Evolutionary conservation across 2,888 invertebrate species (phyloP), one percentile per base, ranked within the genome.

Genomic region (Stenotaenia linearis): DNA sequence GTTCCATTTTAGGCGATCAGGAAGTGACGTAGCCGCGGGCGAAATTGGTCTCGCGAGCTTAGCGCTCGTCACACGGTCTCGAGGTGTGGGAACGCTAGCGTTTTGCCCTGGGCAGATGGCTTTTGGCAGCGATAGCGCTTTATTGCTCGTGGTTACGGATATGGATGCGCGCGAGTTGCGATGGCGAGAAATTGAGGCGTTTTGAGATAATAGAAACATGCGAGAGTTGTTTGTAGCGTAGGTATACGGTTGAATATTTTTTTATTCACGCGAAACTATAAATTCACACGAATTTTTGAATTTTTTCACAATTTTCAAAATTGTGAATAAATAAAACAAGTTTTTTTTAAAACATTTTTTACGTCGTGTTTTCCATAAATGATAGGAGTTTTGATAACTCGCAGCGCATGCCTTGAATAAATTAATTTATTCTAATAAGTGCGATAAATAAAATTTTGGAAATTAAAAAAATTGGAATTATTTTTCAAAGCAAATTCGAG

Each of bases 81-180:
- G 25, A 69, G 69, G 69, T 69, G 69, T 69, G 69, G 69, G 69
- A 69, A 69, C 69, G 69, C 69, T 69, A 69, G 69, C 69, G 28
- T 69, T 69, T 69, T 69, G 69, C 69, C 28, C n/a, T 25, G 28
- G 69, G 69, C 69, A 69, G 69, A 69, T 69, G 69, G 69, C 69
- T 69, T 25, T 69, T 25, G 69, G 69, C 69, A 69, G 28, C 28
- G 69, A 69, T 28, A 69, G 69, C 69, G 69, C 69, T 69, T 69
- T 69, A 69, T 69, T 69, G 28, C 69, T 28, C 69, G 10, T 69
- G 69, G 69, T 25, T 69, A 69, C 69, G 69, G 69, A 28, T 69
- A 15, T 69, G 69, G 69, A 69, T 69, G 69, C 69, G 69, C 69
- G 28, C 25, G 69, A 69, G 25, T 69, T 69, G 69, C 69, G 69